A percentile compares a stretch with the other conserved stretches of the same genome.
phyloP scores from a whole-genome alignment of 2,797 vertebrate species.

The Lacerta agilis region DNA sequence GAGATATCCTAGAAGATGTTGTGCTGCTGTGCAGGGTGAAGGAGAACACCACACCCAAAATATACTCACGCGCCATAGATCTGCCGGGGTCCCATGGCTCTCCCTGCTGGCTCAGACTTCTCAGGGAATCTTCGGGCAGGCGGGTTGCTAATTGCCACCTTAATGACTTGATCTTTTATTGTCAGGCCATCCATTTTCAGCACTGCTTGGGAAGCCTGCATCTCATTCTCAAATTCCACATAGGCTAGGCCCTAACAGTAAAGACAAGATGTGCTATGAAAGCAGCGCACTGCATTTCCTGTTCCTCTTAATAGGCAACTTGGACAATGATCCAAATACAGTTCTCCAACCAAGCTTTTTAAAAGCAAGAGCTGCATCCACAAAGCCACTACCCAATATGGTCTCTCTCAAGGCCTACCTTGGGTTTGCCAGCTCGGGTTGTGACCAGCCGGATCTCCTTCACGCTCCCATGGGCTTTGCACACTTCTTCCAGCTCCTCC shows the following conservation, averaged over 20 bases:
- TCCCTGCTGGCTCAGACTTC: constrained; percentile 69
- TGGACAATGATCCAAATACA: no score
- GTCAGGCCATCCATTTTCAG: constrained; percentile 90
- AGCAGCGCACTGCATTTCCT: accelerated
- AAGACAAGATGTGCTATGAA: accelerated
- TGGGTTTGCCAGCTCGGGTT: constrained; percentile 94
- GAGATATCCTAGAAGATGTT: neutral
- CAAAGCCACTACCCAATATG: neutral
- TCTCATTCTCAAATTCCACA: constrained; percentile 90
- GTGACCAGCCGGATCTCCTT: constrained; percentile 93
- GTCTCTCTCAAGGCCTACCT: constrained; percentile 77
- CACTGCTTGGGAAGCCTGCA: constrained; percentile 92
- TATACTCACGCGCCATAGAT: constrained; percentile 89
- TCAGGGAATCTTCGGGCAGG: constrained; percentile 84
- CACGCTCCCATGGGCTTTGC: constrained; percentile 86
- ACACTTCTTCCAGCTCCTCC: constrained; percentile 89
- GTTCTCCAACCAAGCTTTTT: neutral
- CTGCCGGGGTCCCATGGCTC: constrained; percentile 77
- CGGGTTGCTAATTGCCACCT: constrained; percentile 96
- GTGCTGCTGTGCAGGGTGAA: no score
- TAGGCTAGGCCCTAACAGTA: constrained; percentile 92
- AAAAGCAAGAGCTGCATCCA: neutral
- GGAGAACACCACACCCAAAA: accelerated
- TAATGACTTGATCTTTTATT: constrained; percentile 85
- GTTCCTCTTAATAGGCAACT: no score